Evolutionary conservation across 2,113 vertebrate genomes (phyloP).

Genomic region (Coregonus clupeaformis): DNA sequence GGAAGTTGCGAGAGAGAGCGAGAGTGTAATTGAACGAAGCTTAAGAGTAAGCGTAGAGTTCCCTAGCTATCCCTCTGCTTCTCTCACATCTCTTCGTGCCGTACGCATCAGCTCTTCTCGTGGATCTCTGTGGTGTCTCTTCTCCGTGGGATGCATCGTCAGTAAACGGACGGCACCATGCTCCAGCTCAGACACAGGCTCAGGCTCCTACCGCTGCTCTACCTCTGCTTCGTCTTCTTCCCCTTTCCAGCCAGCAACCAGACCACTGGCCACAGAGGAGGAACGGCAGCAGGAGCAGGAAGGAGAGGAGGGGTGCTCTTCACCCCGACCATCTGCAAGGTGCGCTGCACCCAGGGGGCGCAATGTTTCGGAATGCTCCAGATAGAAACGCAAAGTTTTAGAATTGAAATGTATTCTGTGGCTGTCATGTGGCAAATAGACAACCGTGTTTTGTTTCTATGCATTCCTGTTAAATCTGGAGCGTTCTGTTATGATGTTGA

Average conservation of each 20-base stretch:
- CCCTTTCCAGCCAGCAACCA: slow-evolving; percentile 69
- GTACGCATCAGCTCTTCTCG: background rate
- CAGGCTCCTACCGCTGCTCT: slow-evolving; percentile 50
- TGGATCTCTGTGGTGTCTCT: background rate
- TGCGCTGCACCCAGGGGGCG: slow-evolving; percentile 78
- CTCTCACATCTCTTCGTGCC: slow-evolving; percentile 25
- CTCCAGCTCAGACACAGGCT: slow-evolving; percentile 28
- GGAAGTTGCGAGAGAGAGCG: background rate
- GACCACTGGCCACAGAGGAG: slow-evolving; percentile 39
- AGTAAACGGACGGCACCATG: slow-evolving; percentile 45
- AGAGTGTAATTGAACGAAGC: background rate
- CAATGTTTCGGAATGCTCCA: too few species aligned
- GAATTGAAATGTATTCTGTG: too few species aligned
- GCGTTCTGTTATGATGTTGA: too few species aligned
- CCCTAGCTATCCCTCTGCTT: slow-evolving; percentile 17
- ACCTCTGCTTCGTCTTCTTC: slow-evolving; percentile 45
- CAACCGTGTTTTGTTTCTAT: too few species aligned
- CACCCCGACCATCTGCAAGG: slow-evolving; percentile 93
- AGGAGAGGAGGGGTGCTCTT: slow-evolving; percentile 82
- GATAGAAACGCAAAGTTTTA: too few species aligned
- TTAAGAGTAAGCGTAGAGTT: background rate
- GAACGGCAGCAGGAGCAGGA: background rate
- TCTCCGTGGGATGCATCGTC: background rate
- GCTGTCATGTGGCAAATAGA: too few species aligned
- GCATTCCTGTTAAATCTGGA: too few species aligned